Base-by-base conservation (phyloP, 2,888 invertebrate species). In the Rhagium mordax region DNA sequence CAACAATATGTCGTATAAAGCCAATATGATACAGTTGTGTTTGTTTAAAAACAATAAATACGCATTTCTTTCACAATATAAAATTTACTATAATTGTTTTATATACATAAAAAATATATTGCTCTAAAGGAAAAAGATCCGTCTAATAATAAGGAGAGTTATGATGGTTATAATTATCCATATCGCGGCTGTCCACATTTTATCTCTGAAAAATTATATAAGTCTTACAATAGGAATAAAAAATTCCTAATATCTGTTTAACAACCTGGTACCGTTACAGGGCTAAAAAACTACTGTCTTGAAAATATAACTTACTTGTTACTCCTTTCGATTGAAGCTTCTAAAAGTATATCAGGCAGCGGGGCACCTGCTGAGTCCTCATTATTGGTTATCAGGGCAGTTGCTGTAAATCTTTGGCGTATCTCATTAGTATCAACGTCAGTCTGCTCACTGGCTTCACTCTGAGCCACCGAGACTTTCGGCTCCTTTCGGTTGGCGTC, bases 181-280 rank as follows among this genome's bases (percentile, higher is more conserved):
- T 70, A 90, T 89, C 8, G 89, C 84, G 51, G 88, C 86, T 78
- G 86, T 89, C 89, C 90, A 90, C 77, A 89, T 84, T 76, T 87
- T 85, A 78, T 90, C 89, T 74, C 89, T 90, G 68, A 85, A 88
- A 81, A 82, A 69, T 6, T n/a, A n/a, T n/a, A n/a, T n/a, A n/a
- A n/a, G 55, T 47, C 57, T 71, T 72, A 70, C 55, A 13, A 29
- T 16, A 4, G 49, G 68, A 61, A 65, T 61, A 21, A 67, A n/a
- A 72, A 24, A 21, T 27, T 10, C 18, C 29, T 6, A 24, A 49
- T 5, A 49, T 3, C 41, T 47, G 16, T 13, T 10, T 4, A 24
- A 24, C 6, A 24, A 6, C 6, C 24, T 24, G 6, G 6, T 6
- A 24, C 3, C 3, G 24, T 3, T 4, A 24, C 3, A 24, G 24